Conservation (phyloP, 2,797 vertebrate species). For the Dallia pectoralis region DNA sequence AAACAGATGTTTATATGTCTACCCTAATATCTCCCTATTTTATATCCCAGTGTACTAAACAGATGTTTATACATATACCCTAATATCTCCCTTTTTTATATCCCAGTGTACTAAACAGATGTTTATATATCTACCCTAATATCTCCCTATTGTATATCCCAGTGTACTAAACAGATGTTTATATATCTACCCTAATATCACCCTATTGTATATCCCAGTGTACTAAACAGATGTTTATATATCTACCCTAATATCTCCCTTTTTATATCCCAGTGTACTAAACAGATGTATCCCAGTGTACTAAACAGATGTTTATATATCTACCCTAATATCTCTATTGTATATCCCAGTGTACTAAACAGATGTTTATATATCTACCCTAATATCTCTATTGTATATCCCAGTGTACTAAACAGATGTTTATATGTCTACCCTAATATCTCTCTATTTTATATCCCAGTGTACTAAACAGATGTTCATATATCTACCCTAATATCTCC, state of each 20-base stretch:
- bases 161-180: constrained; percentile 96
- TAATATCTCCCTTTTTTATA: background rate
- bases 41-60: background rate
- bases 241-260: background rate
- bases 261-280: constrained; percentile 80
- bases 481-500: background rate
- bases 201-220: constrained; percentile 68
- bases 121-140: constrained; percentile 50
- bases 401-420: constrained; percentile 94
- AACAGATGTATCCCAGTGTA: too few species aligned
- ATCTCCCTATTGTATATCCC: background rate
- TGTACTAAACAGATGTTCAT: constrained; percentile 93
- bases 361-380: constrained; percentile 74
- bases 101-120: constrained; percentile 92
- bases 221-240: constrained; percentile 88
- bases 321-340: background rate
- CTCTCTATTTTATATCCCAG: constrained; percentile 51
- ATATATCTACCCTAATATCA: background rate
- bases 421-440: constrained; percentile 39
- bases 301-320: too few species aligned
- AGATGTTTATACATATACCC: background rate
- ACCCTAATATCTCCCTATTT: background rate
- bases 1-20: constrained; percentile 85
- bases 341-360: constrained; percentile 85
- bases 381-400: background rate